Evolutionary conservation across 2,113 vertebrate species (phyloP).

Genomic region (Barnardius zonarius): DNA sequence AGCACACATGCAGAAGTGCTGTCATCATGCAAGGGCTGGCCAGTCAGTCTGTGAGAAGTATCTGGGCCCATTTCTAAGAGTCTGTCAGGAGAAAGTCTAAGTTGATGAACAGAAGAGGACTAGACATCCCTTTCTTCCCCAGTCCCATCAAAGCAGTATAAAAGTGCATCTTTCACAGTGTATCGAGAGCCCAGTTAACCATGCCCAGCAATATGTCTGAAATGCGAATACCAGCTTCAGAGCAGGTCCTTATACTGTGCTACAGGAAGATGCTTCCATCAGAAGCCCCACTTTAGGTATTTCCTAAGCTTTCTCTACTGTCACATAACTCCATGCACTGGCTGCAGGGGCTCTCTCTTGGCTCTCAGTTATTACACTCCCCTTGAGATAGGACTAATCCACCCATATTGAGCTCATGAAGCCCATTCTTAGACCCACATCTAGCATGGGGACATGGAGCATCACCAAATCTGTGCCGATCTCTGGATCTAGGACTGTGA

Average conservation of each 20-base stretch:
- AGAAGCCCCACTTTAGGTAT: neutral
- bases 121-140: neutral
- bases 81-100: neutral
- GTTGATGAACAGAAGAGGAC: neutral
- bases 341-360: neutral
- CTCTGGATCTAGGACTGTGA: neutral
- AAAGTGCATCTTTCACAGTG: neutral
- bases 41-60: neutral
- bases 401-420: accelerated
- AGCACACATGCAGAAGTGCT: accelerated
- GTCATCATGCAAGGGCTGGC: neutral
- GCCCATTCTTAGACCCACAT: neutral
- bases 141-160: neutral
- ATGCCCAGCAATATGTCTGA: neutral
- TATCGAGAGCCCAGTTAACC: neutral
- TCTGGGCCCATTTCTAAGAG: neutral
- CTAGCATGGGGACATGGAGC: accelerated
- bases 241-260: neutral
- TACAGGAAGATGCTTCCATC: neutral
- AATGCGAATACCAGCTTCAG: neutral
- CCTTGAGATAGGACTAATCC: neutral
- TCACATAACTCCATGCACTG: too few relatives aligned
- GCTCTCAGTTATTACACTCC: neutral
- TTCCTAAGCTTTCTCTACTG: neutral
- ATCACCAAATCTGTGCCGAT: neutral